Evolutionary conservation across 2,113 vertebrate species (phyloP).

Genomic region (Hipposideros armiger): DNA sequence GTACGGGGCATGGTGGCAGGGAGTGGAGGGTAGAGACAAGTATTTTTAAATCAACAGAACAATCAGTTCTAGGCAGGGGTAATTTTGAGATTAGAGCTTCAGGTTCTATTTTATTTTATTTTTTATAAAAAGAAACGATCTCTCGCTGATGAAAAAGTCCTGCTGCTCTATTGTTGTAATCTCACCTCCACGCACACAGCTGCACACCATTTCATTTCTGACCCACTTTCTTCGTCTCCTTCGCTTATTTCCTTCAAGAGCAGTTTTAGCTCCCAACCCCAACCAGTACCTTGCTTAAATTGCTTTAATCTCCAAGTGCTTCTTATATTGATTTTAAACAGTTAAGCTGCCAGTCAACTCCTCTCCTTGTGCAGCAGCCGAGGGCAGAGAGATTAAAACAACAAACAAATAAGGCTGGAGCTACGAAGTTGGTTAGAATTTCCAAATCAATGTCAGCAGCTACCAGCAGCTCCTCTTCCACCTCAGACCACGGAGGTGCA

Average conservation of each 20-base stretch:
- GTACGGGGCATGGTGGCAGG: neutral
- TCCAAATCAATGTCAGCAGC: neutral
- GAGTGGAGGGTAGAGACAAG: neutral
- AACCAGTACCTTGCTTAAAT: constrained; percentile 88
- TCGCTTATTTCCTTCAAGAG: constrained; percentile 85
- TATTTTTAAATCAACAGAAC: constrained; percentile 30
- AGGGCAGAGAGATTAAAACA: constrained; percentile 88
- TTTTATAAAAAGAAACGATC: constrained; percentile 84
- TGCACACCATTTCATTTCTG: constrained; percentile 77
- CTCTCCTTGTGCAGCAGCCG: constrained; percentile 70
- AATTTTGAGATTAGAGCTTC: constrained; percentile 72
- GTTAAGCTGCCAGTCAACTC: constrained; percentile 88
- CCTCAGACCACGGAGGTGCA: neutral
- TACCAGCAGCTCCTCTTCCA: neutral
- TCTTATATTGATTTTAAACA: constrained; percentile 87
- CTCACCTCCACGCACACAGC: constrained; percentile 76
- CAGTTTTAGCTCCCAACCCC: constrained; percentile 86
- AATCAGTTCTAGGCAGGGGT: constrained; percentile 8
- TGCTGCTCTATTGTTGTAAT: constrained; percentile 81
- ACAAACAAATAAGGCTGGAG: constrained; percentile 86
- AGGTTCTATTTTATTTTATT: constrained; percentile 34
- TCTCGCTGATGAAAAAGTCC: constrained; percentile 84
- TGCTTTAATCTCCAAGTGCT: constrained; percentile 86
- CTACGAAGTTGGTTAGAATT: constrained; percentile 76
- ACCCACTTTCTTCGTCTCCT: constrained; percentile 87